phyloP scores from a whole-genome alignment of 2,113 vertebrate species.

The Nanorana parkeri region DNA sequence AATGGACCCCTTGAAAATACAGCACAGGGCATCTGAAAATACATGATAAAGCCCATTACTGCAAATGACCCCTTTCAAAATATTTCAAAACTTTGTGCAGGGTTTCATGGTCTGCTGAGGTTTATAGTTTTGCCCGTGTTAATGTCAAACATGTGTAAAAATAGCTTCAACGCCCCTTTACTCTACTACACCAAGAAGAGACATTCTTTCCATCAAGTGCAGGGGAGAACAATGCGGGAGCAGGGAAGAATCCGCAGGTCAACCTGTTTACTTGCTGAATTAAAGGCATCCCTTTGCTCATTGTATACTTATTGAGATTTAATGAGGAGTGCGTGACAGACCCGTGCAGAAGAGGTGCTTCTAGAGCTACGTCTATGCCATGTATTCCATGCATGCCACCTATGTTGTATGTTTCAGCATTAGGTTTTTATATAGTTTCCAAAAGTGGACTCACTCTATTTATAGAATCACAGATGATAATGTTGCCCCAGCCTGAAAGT shows the following conservation, averaged over 20 bases:
- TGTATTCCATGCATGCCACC: slow-evolving; percentile 35
- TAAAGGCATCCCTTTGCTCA: not conserved
- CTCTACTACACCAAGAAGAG: too few species aligned
- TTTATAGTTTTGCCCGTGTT: not conserved
- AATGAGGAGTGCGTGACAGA: not conserved
- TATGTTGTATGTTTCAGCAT: slow-evolving; percentile 33
- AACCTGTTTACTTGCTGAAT: not conserved
- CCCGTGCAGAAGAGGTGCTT: not conserved
- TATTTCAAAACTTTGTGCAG: not conserved
- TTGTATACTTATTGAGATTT: not conserved
- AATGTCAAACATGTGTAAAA: not conserved
- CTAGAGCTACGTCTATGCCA: not conserved
- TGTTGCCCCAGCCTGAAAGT: slow-evolving; percentile 7
- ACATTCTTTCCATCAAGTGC: slow-evolving; percentile 11
- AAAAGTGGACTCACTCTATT: slow-evolving; percentile 29
- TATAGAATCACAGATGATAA: slow-evolving; percentile 18
- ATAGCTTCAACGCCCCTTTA: not conserved
- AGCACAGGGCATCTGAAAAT: not conserved
- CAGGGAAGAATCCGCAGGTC: not conserved
- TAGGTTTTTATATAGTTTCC: slow-evolving; percentile 42
- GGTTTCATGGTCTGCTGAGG: not conserved
- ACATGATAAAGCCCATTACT: not conserved
- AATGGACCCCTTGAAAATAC: too few species aligned
- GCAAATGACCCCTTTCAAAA: not conserved
- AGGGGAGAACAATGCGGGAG: not conserved